Evolutionary conservation across 2,797 vertebrate species (phyloP), one percentile per base, ranked within the genome.

Genomic region (Pantherophis alleghaniensis): DNA sequence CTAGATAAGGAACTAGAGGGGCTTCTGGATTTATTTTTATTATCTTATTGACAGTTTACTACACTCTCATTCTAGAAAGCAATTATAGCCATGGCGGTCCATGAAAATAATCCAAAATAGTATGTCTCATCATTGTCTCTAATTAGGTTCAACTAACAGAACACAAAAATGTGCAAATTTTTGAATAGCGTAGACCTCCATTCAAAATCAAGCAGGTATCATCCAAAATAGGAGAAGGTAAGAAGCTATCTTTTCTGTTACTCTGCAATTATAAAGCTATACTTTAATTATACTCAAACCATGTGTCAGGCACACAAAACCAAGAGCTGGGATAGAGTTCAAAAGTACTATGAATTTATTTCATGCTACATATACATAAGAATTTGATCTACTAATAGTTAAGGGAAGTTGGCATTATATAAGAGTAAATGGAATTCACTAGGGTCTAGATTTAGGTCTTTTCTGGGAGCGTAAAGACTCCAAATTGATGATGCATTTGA

Each of bases 1-100:
- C 57, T n/a, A 69, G n/a, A 91, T 42, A 56, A 22, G n/a, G 0
- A 16, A 0, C n/a, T 28, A 24, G 0, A 26, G 47, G 0, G 20
- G 53, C n/a, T 92, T n/a, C 0, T 5, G 26, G 9, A 87, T 88
- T 93, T 60, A 89, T 37, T 83, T 89, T 9, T 87, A 92, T 28
- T 51, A 55, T 83, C 1, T 6, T 53, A 91, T 79, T 79, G 28
- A 56, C n/a, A 60, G 2, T 37, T 88, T 88, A 24, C 28, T 91
- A 7, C 16, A n/a, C 24, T 86, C 1, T 42, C 74, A 79, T 79
- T 22, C 37, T 79, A 42, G 32, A 79, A 42, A 79, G 18, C 74
- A 79, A 74, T 79, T 37, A 22, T 42, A 42, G 37, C 0, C 37
- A 42, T 11, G 18, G 37, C 2, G 18, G 69, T 11, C 74, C 37